These are phyloP conservation scores for Diarsia mendica DNA, from an alignment of 2,888 invertebrate genomes.

Conservation along the genomic window DNA sequence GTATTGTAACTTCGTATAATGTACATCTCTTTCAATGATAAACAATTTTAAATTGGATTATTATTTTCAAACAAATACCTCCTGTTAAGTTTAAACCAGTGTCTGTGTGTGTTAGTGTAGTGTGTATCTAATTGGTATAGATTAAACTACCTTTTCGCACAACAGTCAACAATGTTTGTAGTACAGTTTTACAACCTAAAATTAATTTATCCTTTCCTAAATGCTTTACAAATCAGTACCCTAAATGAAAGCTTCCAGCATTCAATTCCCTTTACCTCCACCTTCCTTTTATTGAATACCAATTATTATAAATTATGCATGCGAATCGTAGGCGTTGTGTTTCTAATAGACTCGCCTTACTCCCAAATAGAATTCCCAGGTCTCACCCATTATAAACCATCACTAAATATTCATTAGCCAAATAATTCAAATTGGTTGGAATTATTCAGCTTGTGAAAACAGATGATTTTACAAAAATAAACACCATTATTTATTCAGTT, in stretches of 20 bases:
- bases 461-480: slow-evolving; percentile 65
- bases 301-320: slow-evolving; percentile 57
- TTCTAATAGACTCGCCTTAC: slow-evolving; percentile 48
- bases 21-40: too few relatives aligned
- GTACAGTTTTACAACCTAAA: neutral
- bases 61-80: too few relatives aligned
- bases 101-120: too few relatives aligned
- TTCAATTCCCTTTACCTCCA: slow-evolving; percentile 22
- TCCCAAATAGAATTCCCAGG: slow-evolving; percentile 41
- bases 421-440: slow-evolving; percentile 60
- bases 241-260: slow-evolving; percentile 6
- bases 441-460: slow-evolving; percentile 63
- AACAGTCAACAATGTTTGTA: neutral
- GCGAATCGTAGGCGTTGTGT: slow-evolving; percentile 48
- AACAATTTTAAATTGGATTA: too few relatives aligned
- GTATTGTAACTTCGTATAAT: too few relatives aligned
- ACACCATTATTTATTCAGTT: slow-evolving; percentile 62
- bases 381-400: slow-evolving; percentile 43
- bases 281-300: slow-evolving; percentile 47
- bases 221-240: neutral
- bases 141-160: too few relatives aligned
- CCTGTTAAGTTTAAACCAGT: too few relatives aligned
- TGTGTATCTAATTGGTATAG: too few relatives aligned
- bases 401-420: slow-evolving; percentile 62
- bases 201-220: neutral